Percentiles rank a stretch among this genome's conserved stretches.
Conservation (phyloP, 2,888 invertebrate genomes). For the Stenodera caucasica region DNA sequence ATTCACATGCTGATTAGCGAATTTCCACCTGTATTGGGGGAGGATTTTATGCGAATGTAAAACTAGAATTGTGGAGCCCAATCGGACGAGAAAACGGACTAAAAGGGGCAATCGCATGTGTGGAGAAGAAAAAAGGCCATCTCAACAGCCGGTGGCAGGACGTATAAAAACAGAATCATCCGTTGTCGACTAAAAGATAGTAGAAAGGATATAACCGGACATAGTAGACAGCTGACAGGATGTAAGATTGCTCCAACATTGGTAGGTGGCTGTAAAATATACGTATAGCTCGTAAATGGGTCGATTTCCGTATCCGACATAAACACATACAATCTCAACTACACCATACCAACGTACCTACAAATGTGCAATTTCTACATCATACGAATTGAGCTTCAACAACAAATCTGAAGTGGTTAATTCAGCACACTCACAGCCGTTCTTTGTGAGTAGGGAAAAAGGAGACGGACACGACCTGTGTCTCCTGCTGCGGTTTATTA, state of each 20-base stretch:
- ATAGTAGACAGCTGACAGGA: conserved; percentile 27
- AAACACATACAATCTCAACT: neutral
- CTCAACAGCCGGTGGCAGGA: neutral
- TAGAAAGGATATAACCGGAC: conserved; percentile 23
- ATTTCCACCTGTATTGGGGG: conserved; percentile 6
- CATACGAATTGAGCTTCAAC: no score
- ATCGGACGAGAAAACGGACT: conserved; percentile 27
- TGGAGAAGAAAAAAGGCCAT: conserved; percentile 18
- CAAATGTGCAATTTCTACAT: no score
- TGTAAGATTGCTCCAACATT: conserved; percentile 30
- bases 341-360: no score
- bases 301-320: conserved; percentile 27
- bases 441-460: neutral
- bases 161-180: neutral
- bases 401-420: no score
- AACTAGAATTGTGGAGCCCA: conserved; percentile 22
- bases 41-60: conserved; percentile 14
- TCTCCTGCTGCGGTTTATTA: conserved; percentile 10
- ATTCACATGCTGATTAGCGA: no score
- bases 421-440: neutral
- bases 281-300: conserved; percentile 23
- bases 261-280: conserved; percentile 30
- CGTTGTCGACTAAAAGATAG: conserved; percentile 14
- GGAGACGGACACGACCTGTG: neutral
- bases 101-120: conserved; percentile 18